Base-by-base conservation (phyloP, 2,797 vertebrate genomes). In the Channa striata region DNA sequence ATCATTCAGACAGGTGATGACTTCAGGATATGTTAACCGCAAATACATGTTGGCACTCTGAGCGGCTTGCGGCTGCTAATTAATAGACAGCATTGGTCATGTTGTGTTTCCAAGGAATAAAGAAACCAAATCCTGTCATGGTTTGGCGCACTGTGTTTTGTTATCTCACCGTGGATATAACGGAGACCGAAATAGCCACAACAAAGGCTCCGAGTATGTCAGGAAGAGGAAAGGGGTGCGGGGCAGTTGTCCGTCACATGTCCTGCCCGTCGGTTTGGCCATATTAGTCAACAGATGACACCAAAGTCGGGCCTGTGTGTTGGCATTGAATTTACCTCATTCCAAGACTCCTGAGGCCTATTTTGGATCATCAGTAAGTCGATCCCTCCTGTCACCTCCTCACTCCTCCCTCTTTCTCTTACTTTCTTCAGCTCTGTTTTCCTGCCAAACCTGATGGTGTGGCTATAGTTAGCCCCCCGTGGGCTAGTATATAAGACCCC, bases 381-480 rank as follows among this genome's bases (percentile, higher is more conserved):
- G 89, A 95, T 87, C 88, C 33, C 51, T 9, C 58, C 44, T 0
- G 11, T 52, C 78, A 76, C 77, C 85, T 87, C 77, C 83, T 91
- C 17, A 66, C 91, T 88, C 90, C 92, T 82, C 91, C 92, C 87
- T 86, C 77, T 87, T 90, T 92, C 78, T 91, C 78, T 91, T 92
- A 85, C 89, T 89, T 88, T 89, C 82, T 68, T 75, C 80, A 56
- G 84, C 83, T 89, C 87, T 83, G 68, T 89, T 93, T 93, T 83
- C 86, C 95, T 92, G 93, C 95, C 94, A 94, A 95, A 95, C 92
- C 93, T 95, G 93, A 94, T 89, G 91, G 76, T 78, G 91, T 59
- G 87, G 91, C 96, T 97, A 97, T 94, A 96, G 95, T 97, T 97
- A 97, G 95, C 87, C 86, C 80, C 72, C 52, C 34, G 47, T 67